phyloP scores from a whole-genome alignment of 2,797 vertebrate genomes.

The Acridotheres tristis region DNA sequence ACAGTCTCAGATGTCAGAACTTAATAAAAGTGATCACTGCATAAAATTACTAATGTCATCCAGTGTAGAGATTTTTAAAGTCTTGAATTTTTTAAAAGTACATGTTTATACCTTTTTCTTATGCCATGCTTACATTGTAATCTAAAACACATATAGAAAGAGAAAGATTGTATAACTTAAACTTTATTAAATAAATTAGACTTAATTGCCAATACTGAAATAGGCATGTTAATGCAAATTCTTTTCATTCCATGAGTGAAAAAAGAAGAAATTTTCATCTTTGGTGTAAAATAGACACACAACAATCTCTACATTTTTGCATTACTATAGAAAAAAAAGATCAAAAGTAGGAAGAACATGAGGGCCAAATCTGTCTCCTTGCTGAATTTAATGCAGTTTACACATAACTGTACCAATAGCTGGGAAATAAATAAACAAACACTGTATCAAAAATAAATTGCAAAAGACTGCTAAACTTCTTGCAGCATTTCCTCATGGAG shows the following conservation, averaged over 20 bases:
- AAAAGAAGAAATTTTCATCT: background rate
- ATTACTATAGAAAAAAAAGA: background rate
- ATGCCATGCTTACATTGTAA: background rate
- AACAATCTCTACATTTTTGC: background rate
- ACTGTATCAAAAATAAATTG: background rate
- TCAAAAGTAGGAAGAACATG: background rate
- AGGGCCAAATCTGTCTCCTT: background rate
- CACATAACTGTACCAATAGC: background rate
- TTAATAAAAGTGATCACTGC: background rate
- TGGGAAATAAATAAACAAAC: background rate
- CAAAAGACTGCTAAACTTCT: background rate
- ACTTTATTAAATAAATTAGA: no score
- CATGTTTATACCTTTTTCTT: rapidly evolving
- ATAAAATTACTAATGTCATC: background rate
- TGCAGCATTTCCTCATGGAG: background rate
- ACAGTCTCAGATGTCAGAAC: background rate
- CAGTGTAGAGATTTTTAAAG: background rate
- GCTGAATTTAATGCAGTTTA: background rate
- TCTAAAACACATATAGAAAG: background rate
- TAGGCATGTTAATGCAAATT: background rate
- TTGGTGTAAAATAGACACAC: background rate
- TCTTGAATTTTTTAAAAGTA: background rate
- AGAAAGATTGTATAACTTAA: background rate
- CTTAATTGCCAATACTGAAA: background rate
- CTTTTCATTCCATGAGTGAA: background rate